phyloP scores from a whole-genome alignment of 2,888 invertebrate species.

The Aphodius sticticus region DNA sequence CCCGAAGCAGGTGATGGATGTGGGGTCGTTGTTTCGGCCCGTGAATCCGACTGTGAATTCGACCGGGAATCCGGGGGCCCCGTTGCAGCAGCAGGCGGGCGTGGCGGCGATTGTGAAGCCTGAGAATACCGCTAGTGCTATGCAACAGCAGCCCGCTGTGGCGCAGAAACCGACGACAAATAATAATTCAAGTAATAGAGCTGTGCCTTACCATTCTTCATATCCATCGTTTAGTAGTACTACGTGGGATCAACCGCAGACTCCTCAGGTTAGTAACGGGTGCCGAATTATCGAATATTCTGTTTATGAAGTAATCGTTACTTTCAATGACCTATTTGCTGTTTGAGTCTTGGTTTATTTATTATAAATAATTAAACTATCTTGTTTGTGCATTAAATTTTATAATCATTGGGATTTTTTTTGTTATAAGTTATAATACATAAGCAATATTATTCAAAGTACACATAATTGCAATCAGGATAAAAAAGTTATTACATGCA shows the following conservation, averaged over 20 bases:
- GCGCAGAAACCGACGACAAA: constrained; percentile 27
- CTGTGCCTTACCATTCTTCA: constrained; percentile 58
- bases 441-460: no score
- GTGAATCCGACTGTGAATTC: not conserved
- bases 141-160: constrained; percentile 32
- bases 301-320: no score
- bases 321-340: no score
- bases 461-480: no score
- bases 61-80: not conserved
- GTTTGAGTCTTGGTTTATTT: no score
- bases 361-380: no score
- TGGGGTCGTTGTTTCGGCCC: not conserved
- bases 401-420: no score
- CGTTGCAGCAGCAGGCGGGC: not conserved
- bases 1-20: not conserved
- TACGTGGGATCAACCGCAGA: constrained; percentile 45
- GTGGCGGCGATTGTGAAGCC: not conserved
- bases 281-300: not conserved
- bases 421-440: no score
- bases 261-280: constrained; percentile 41
- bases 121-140: constrained; percentile 5
- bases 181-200: constrained; percentile 35
- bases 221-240: constrained; percentile 39
- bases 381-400: no score
- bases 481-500: no score